These are phyloP conservation scores for Montipora sp. DNA, from an alignment of 64 coral and sea anemone species.

Conservation along the genomic window DNA sequence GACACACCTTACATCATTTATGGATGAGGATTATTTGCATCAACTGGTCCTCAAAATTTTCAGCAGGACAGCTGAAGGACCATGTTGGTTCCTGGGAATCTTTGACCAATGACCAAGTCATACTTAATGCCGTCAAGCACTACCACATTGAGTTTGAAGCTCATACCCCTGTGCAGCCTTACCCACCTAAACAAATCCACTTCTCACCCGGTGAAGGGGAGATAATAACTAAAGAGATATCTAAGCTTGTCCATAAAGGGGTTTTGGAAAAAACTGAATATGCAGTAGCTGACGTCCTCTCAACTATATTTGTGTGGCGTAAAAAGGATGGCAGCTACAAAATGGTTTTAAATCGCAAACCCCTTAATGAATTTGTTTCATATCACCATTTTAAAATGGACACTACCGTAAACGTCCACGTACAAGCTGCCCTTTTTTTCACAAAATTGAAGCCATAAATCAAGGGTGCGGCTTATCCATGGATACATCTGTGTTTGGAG, in stretches of 20 bases:
- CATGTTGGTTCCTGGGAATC: conserved; percentile 6
- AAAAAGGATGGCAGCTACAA: conserved; percentile 41
- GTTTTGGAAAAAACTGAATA: neutral
- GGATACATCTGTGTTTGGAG: no score
- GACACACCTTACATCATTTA: neutral
- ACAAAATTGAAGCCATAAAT: no score
- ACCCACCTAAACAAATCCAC: neutral
- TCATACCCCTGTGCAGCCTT: neutral
- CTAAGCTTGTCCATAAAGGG: conserved; percentile 18
- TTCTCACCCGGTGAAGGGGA: neutral
- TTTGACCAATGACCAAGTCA: conserved; percentile 35
- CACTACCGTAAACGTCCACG: no score
- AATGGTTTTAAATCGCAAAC: conserved; percentile 25
- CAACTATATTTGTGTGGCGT: conserved; percentile 4
- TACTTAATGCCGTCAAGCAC: conserved; percentile 36
- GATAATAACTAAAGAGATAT: conserved; percentile 12
- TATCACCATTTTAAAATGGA: no score
- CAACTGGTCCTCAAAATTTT: conserved; percentile 9
- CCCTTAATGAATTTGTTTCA: no score
- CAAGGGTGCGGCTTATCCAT: no score
- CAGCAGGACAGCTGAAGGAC: conserved; percentile 20
- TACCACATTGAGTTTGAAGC: conserved; percentile 35
- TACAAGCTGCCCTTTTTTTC: no score
- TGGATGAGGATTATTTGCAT: neutral
- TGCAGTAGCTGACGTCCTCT: neutral